Evolutionary conservation across 2,113 vertebrate species (phyloP), one percentile per base, ranked within the genome.

Genomic region (Morphnarchus princeps): DNA sequence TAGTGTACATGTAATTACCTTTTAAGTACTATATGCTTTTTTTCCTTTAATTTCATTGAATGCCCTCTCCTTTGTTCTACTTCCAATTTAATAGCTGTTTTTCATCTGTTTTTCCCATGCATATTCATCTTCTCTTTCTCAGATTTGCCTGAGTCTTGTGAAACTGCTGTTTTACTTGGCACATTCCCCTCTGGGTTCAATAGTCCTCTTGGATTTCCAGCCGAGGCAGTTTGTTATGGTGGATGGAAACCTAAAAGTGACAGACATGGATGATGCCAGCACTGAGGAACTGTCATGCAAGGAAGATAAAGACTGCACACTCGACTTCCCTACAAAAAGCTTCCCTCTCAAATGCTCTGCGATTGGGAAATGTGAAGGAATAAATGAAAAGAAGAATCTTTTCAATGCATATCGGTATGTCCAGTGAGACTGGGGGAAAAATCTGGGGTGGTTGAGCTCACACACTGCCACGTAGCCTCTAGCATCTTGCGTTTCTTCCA

Each of bases 201-300:
- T 99, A 97, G 98, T 97, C 50, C 98, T 99, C 89, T 97, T 99
- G 98, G 99, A 99, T 98, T 99, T 99, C 97, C 99, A 99, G 97
- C 99, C 99, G 2, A 98, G 99, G 55, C 99, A 99, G 98, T 99
- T 99, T 86, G 98, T 99, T 89, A 98, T 98, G 71, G 99, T 99
- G 89, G 98, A 99, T 43, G 99, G 99, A 54, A 97, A 98, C 91
- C 98, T 99, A 67, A 99, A 99, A 98, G 98, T 99, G 93, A 99
- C 99, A 2, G 99, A 99, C 97, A 97, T 99, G 96, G 99, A 99
- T 45, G 99, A 99, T 76, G 98, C 98, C 97, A 99, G 98, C 82
- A 96, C 97, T 0, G 97, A 98, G 55, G 99, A 99, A 62, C 97
- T 98, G 15, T 20, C 87, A 31, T 99, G 99, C 82, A 95, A 58